A percentile compares a stretch with the other conserved stretches of the same genome.
These are phyloP conservation scores for Seira musarum DNA, from an alignment of 2,888 invertebrate species.

Conservation along the genomic window DNA sequence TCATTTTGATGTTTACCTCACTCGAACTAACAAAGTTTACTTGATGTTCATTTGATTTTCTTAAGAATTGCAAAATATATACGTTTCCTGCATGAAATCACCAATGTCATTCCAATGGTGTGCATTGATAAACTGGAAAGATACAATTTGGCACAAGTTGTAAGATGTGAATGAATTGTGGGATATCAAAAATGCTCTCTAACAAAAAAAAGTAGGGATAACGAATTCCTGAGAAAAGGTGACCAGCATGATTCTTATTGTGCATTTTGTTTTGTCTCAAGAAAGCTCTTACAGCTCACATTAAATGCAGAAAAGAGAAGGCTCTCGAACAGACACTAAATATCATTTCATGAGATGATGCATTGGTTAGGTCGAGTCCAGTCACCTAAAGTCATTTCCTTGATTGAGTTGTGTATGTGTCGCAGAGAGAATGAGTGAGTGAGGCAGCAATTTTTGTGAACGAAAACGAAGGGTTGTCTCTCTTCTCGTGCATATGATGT, in stretches of 20 bases:
- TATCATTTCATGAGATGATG: too few species aligned
- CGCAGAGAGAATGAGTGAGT: conserved; percentile 2
- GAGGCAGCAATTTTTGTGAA: conserved; percentile 23
- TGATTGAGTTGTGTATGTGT: conserved; percentile 51
- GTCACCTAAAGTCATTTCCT: background rate
- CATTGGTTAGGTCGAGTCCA: too few species aligned
- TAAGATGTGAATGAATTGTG: conserved; percentile 54
- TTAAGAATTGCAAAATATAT: too few species aligned
- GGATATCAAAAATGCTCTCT: background rate
- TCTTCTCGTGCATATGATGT: conserved; percentile 13
- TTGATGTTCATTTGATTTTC: too few species aligned
- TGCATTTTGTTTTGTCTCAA: conserved; percentile 1
- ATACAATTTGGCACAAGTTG: background rate
- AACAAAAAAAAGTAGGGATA: too few species aligned
- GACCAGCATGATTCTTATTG: conserved; percentile 43
- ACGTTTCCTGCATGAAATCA: too few species aligned
- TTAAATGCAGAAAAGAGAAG: too few species aligned
- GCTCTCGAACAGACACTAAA: too few species aligned
- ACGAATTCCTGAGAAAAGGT: conserved; percentile 5
- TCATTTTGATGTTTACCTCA: too few species aligned
- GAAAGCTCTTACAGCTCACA: too few species aligned
- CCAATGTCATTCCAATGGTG: conserved; percentile 29
- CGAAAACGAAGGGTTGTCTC: conserved; percentile 11
- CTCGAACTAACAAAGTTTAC: too few species aligned
- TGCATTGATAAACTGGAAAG: background rate